phyloP scores from a whole-genome alignment of 2,888 invertebrate species.

The Druceiella hillmani region DNA sequence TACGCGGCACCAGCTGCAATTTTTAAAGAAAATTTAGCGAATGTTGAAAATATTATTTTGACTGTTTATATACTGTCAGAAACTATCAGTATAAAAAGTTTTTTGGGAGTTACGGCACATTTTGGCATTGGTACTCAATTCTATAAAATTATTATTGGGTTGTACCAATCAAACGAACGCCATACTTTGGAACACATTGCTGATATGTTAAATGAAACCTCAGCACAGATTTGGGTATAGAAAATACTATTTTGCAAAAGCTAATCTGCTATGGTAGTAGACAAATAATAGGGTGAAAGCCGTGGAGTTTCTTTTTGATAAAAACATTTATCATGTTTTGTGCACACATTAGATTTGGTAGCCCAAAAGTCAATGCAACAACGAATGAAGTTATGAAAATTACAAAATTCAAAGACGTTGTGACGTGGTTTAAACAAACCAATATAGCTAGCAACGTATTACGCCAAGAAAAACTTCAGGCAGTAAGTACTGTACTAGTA shows the following conservation, averaged over 20 bases:
- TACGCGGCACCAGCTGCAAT: too few species aligned
- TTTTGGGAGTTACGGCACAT: constrained; percentile 30
- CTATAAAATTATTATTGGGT: constrained; percentile 28
- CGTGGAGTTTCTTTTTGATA: constrained; percentile 26
- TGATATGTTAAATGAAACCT: constrained; percentile 24
- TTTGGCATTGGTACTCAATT: constrained; percentile 28
- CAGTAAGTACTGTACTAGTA: constrained; percentile 28
- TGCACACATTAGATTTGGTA: constrained; percentile 31
- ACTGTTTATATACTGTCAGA: constrained; percentile 4
- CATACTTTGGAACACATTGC: constrained; percentile 30
- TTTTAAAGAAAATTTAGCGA: constrained; percentile 19
- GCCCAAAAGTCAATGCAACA: constrained; percentile 24
- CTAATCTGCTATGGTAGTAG: constrained; percentile 25
- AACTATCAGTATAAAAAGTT: constrained; percentile 23
- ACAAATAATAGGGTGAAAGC: constrained; percentile 28
- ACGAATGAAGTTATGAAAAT: constrained; percentile 22
- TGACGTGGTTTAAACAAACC: constrained; percentile 29
- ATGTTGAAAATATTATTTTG: constrained; percentile 18
- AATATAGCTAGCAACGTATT: constrained; percentile 21
- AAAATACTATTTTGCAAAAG: too few species aligned
- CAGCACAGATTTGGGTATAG: constrained; percentile 25
- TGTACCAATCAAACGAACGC: constrained; percentile 29
- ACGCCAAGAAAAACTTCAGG: constrained; percentile 29
- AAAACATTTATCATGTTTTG: constrained; percentile 30
- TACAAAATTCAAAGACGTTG: constrained; percentile 25